Evolutionary conservation across 2,113 vertebrate species (phyloP).

Genomic region (Rhynchomys soricoides): DNA sequence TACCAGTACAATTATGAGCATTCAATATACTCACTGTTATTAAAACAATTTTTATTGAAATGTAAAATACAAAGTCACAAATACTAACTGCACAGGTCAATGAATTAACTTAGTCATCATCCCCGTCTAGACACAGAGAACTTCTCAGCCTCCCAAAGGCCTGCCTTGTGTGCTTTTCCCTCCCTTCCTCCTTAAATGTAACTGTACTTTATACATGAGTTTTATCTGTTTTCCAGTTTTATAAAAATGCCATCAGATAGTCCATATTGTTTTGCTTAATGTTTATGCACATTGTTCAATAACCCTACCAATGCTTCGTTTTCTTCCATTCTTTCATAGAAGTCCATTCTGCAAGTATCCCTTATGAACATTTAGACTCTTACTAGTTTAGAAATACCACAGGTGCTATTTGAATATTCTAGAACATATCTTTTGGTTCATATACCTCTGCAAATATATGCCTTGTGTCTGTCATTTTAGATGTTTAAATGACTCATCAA

Average conservation of each 20-base stretch:
- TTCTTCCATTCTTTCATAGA: neutral
- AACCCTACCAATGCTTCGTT: neutral
- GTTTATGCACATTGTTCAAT: neutral
- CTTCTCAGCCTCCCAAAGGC: neutral
- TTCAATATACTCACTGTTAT: slow-evolving; percentile 10
- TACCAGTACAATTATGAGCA: neutral
- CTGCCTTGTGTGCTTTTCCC: neutral
- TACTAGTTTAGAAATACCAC: neutral
- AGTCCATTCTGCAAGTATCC: neutral
- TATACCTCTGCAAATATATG: neutral
- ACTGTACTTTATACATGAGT: neutral
- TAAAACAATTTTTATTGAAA: neutral
- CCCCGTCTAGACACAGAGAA: neutral
- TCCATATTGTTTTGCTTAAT: neutral
- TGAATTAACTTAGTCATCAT: neutral
- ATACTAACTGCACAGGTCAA: neutral
- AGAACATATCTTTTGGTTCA: neutral
- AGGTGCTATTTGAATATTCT: neutral
- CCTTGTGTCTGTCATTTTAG: slow-evolving; percentile 13
- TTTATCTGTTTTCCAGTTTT: slow-evolving; percentile 3
- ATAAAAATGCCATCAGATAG: neutral
- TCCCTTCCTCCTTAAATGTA: neutral
- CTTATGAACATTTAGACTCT: neutral
- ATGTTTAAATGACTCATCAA: slow-evolving; percentile 34
- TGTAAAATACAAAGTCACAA: neutral